A percentile compares a stretch with the other conserved stretches of the same genome.
Evolutionary conservation across 2,797 vertebrate species (phyloP).

Genomic region (Fundulus diaphanus): DNA sequence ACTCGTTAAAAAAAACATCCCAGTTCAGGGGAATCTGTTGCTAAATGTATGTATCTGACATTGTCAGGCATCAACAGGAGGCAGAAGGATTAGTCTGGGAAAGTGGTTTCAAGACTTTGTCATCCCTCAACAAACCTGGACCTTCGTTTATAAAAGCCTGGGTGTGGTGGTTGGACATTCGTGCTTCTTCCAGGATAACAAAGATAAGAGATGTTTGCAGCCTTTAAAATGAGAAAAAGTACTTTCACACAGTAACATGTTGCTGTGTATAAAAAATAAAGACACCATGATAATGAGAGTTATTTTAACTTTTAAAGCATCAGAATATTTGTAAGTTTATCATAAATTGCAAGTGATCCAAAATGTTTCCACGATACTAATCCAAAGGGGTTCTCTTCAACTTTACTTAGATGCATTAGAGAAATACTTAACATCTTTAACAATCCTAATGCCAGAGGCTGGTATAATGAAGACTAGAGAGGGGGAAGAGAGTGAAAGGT

Average conservation of each 20-base stretch:
- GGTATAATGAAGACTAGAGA: conserved; percentile 32
- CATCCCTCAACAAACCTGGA: conserved; percentile 6
- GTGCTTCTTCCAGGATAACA: conserved; percentile 31
- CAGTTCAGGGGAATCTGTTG: conserved; percentile 42
- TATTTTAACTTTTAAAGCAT: conserved; percentile 3
- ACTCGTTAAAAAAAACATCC: conserved; percentile 41
- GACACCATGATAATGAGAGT: conserved; percentile 9
- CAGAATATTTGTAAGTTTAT: background rate
- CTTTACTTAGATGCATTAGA: conserved; percentile 31
- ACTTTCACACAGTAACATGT: conserved; percentile 39
- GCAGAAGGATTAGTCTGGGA: conserved; percentile 25
- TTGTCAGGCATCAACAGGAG: conserved; percentile 59
- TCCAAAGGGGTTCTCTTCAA: conserved; percentile 44
- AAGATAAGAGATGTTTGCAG: conserved; percentile 53
- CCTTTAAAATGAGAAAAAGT: conserved; percentile 32
- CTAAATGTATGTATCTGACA: conserved; percentile 46
- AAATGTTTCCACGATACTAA: conserved; percentile 34
- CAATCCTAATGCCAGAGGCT: conserved; percentile 32
- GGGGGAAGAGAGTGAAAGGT: conserved; percentile 22
- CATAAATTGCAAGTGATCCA: background rate
- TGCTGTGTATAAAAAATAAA: conserved; percentile 25
- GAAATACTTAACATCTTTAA: conserved; percentile 59
- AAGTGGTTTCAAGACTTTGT: conserved; percentile 2
- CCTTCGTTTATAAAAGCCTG: conserved; percentile 8
- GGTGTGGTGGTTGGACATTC: conserved; percentile 24